phyloP scores from a whole-genome alignment of 2,797 vertebrate species.

The Carduelis carduelis region DNA sequence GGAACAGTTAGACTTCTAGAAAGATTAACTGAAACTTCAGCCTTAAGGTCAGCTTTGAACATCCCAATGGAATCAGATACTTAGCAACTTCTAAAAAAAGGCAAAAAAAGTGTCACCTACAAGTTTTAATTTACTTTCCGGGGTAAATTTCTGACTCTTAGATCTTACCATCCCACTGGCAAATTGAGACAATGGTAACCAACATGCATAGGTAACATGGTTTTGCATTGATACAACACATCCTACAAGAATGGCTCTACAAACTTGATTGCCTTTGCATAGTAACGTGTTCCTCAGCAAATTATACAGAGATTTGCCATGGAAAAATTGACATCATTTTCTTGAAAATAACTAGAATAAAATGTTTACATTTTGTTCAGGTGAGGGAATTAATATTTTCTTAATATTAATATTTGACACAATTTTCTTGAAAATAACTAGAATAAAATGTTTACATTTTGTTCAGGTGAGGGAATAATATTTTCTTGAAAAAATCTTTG shows the following conservation, averaged over 20 bases:
- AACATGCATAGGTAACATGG: neutral
- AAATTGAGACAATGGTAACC: neutral
- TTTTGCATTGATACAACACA: neutral
- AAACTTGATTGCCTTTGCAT: neutral
- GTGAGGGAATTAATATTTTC: neutral
- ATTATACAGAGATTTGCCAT: neutral
- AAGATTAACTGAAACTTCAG: neutral
- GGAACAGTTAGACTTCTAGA: neutral
- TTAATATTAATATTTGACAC: neutral
- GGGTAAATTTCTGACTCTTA: neutral
- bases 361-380: neutral
- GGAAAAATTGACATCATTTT: neutral
- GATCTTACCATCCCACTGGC: neutral
- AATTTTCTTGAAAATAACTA: neutral
- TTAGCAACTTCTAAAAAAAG: neutral
- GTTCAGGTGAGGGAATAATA: neutral
- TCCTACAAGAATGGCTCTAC: neutral
- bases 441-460: neutral
- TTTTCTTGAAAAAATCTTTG: neutral
- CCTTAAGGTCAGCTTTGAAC: neutral
- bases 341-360: neutral
- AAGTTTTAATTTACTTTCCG: neutral
- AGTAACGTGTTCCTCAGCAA: neutral
- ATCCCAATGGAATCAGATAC: neutral
- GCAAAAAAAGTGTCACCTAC: neutral